Conservation (phyloP, 2,797 vertebrate species). For the Lerista edwardsae region DNA sequence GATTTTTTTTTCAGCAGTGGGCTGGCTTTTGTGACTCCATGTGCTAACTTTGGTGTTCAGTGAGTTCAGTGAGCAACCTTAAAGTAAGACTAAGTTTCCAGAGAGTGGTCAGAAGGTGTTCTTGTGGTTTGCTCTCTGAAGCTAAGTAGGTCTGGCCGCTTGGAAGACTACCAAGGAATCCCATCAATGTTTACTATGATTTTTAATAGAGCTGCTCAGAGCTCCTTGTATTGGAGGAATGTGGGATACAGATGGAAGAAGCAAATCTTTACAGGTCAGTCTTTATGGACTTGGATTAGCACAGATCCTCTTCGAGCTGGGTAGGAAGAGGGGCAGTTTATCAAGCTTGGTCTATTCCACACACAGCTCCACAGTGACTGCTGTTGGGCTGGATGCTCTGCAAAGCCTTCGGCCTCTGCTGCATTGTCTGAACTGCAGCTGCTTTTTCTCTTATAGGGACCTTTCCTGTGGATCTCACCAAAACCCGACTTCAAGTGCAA, state of each 20-base stretch:
- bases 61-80: background rate
- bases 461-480: slow-evolving; percentile 93
- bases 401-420: background rate
- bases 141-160: background rate
- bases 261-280: background rate
- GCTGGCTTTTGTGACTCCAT: background rate
- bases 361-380: background rate
- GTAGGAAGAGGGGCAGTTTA: background rate
- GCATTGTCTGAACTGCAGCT: background rate
- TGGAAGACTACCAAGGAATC: background rate
- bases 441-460: slow-evolving; percentile 81
- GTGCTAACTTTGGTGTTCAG: background rate
- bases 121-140: background rate
- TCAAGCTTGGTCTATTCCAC: background rate
- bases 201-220: background rate
- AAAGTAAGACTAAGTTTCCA: background rate
- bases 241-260: background rate
- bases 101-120: background rate
- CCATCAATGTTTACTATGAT: background rate
- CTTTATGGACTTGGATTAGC: background rate
- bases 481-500: slow-evolving; percentile 94
- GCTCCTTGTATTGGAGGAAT: background rate
- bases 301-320: background rate
- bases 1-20: background rate
- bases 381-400: background rate